Evolutionary conservation across 2,113 vertebrate species (phyloP), one percentile per base, ranked within the genome.

Genomic region (Peucedramus taeniatus): DNA sequence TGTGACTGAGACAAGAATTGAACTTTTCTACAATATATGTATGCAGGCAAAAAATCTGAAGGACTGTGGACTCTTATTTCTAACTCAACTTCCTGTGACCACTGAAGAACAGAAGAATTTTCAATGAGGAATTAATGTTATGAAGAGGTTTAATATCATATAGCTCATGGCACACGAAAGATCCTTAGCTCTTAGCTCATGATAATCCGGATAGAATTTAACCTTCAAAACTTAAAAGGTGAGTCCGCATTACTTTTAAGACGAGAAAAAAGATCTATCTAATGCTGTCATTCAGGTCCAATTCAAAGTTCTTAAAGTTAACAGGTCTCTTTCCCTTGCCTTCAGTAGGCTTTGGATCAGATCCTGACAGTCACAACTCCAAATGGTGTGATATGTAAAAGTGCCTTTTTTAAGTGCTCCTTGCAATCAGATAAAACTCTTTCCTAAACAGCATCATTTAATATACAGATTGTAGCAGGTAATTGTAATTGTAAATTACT

Each of bases 401-500:
- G 45, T 82, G 78, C 37, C 72, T 85, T 96, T 94, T 96, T 93
- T 84, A 97, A 97, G 95, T 87, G 79, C 57, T 94, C 61, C 87
- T 97, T 90, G 87, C 92, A 97, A 96, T 97, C 96, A 97, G 94
- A 92, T 93, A 94, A 96, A 97, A 94, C 70, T 56, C 87, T 31
- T 90, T 95, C 64, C 74, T 92, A 96, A 95, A 72, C 56, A 89
- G 68, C 83, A 85, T 93, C 90, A 87, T 91, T 89, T 86, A 78
- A 51, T 56, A 68, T 74, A 91, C 87, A 92, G 89, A 94, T 90
- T 92, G 80, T 95, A 96, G 72, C 83, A 84, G 76, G 72, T 90
- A 96, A 96, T 92, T 93, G 96, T 95, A 94, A 95, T 93, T 95
- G 95, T 97, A 96, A 97, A 97, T 97, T 96, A 96, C 87, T 57